Evolutionary conservation across 2,113 vertebrate species (phyloP).

Genomic region (Dasyprocta punctata): DNA sequence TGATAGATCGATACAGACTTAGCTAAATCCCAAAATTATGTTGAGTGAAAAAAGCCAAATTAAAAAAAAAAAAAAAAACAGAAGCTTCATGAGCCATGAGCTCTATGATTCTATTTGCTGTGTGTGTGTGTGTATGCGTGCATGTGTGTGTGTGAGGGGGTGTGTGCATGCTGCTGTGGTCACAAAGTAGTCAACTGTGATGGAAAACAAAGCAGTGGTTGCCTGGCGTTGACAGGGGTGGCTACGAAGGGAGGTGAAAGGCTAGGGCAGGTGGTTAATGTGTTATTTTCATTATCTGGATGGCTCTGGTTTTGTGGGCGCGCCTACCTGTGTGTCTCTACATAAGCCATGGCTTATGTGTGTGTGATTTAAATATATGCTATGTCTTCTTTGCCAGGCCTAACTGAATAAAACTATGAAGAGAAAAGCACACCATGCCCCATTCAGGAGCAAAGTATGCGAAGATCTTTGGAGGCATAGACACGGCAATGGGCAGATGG

Average conservation of each 20-base stretch:
- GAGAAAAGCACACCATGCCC: not conserved
- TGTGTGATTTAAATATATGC: not conserved
- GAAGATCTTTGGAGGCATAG: not conserved
- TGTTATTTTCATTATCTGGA: not conserved
- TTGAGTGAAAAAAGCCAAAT: not conserved
- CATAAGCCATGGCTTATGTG: not conserved
- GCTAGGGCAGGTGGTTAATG: accelerated
- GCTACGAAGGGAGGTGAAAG: not conserved
- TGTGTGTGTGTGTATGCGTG: not conserved
- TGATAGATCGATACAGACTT: not conserved
- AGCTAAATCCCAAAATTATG: not conserved
- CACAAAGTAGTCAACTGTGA: not conserved
- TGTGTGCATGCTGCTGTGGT: too few relatives aligned
- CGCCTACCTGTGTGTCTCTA: too few relatives aligned
- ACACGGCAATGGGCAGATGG: accelerated
- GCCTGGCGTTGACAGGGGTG: not conserved
- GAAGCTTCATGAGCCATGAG: not conserved
- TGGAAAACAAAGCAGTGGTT: not conserved
- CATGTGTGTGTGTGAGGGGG: too few relatives aligned
- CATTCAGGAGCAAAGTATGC: not conserved
- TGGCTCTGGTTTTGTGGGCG: not conserved
- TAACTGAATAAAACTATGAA: not conserved
- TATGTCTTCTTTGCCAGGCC: not conserved
- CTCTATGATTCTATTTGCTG: not conserved
- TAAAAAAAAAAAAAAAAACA: not conserved